Evolutionary conservation across 2,888 invertebrate species (phyloP).

Genomic region (Zaprionus obscuricornis): DNA sequence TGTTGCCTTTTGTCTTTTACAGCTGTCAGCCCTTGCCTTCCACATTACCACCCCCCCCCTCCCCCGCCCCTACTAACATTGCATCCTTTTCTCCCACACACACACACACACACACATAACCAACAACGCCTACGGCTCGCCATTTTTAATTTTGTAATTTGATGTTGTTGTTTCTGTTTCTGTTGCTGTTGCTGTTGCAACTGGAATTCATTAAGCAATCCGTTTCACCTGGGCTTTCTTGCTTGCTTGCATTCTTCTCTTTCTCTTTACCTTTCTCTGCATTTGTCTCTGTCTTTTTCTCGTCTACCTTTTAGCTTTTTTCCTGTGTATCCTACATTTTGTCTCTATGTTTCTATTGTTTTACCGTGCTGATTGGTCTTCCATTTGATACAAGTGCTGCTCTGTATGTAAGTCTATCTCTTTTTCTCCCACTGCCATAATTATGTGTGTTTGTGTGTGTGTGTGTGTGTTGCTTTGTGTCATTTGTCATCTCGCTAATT

Average conservation of each 20-base stretch:
- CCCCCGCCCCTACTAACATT: neutral
- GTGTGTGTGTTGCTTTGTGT: conserved; percentile 27
- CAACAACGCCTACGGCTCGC: conserved; percentile 34
- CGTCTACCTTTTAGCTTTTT: neutral
- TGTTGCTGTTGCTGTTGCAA: conserved; percentile 29
- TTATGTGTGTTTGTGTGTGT: conserved; percentile 31
- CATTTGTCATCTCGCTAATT: conserved; percentile 60
- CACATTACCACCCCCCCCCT: too few relatives aligned
- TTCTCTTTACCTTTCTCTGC: neutral
- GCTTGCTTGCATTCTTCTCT: conserved; percentile 3
- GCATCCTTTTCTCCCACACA: too few relatives aligned
- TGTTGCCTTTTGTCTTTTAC: conserved; percentile 45
- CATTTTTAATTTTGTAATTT: conserved; percentile 82
- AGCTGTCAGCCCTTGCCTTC: conserved; percentile 25
- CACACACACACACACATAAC: too few relatives aligned
- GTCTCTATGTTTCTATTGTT: conserved; percentile 60
- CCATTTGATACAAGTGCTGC: conserved; percentile 44
- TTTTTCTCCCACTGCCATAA: too few relatives aligned
- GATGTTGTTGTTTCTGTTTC: conserved; percentile 58
- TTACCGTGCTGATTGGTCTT: conserved; percentile 76
- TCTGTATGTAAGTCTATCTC: conserved; percentile 24
- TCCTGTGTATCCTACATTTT: neutral
- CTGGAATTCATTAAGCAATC: conserved; percentile 65
- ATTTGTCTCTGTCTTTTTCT: neutral
- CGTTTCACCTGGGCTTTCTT: conserved; percentile 60